Percentiles rank a stretch among this genome's conserved stretches.
Conservation (phyloP, 2,113 vertebrate species). For the Aix galericulata region DNA sequence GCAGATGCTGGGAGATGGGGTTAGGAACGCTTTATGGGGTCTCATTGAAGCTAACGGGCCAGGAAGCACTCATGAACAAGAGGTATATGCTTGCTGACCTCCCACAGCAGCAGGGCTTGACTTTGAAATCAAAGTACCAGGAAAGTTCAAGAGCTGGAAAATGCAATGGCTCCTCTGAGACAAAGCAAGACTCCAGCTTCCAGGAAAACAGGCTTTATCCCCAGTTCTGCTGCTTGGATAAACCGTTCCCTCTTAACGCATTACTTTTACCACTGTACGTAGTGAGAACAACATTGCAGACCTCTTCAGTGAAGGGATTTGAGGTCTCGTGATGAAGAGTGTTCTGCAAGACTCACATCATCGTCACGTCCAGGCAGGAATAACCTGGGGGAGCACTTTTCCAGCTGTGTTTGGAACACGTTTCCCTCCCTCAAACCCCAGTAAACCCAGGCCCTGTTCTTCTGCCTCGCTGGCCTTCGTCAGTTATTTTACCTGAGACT, state of each 20-base stretch:
- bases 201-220: background rate
- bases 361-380: conserved; percentile 49
- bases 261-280: conserved; percentile 20
- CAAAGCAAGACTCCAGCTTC: background rate
- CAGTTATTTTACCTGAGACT: background rate
- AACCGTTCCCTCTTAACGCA: background rate
- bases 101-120: background rate
- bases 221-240: background rate
- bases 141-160: background rate
- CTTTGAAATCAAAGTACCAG: background rate
- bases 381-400: background rate
- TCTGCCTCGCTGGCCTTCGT: background rate
- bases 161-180: background rate
- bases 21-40: background rate
- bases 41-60: background rate
- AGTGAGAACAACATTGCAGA: background rate
- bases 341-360: conserved; percentile 43
- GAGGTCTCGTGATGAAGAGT: conserved; percentile 26
- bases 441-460: background rate
- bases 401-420: background rate
- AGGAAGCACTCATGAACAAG: background rate
- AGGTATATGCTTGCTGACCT: background rate
- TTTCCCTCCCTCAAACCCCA: background rate
- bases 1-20: background rate
- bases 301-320: background rate